Base-by-base conservation (phyloP, 64 coral and sea anemone genomes). In the Anthopleura sola region DNA sequence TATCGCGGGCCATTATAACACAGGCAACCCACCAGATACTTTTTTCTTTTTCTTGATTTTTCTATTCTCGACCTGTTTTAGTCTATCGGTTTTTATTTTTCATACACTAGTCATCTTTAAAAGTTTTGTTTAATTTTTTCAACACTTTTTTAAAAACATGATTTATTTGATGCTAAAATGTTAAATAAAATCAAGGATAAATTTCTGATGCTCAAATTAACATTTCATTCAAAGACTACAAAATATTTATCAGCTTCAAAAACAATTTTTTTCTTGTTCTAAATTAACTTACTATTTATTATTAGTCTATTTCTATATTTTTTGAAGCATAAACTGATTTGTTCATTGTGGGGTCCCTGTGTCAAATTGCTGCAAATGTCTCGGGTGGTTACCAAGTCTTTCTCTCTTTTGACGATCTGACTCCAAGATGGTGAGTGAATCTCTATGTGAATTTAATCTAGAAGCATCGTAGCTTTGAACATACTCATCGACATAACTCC, bases 401-500 rank as follows among this genome's bases (percentile, higher is more conserved):
- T 39, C 94, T 95, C 86, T 95, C 86, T 89, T 82, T 85, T 84
- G 85, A 87, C 90, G 94, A 86, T 90, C 90, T 97, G 81, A 87
- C 39, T 78, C 58, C 91, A 83, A 92, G 84, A 97, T 97, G 94
- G 94, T 97, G 84, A 97, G 94, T 89, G 21, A 15, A 24, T 12
- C 18, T 57, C 15, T 23, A 34, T 47, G 17, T 49, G 12, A 15
- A 37, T 64, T 86, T 37, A 82, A 91, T 91, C 89, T n/a, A 23
- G 66, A 81, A 78, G 51, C 89, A 91, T 91, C 89, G 36, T 56
- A 80, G 60, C 66, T 71, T 71, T 71, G 29, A 71, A 34, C 28
- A 2, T 34, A 36, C 28, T 71, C 28, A 71, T 71, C 14, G 23
- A 40, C 76, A 44, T 79, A 48, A 79, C 47, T 79, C 37, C 28